These are phyloP conservation scores for Noturus placidus DNA, from an alignment of 2,113 vertebrate species.

Conservation along the genomic window DNA sequence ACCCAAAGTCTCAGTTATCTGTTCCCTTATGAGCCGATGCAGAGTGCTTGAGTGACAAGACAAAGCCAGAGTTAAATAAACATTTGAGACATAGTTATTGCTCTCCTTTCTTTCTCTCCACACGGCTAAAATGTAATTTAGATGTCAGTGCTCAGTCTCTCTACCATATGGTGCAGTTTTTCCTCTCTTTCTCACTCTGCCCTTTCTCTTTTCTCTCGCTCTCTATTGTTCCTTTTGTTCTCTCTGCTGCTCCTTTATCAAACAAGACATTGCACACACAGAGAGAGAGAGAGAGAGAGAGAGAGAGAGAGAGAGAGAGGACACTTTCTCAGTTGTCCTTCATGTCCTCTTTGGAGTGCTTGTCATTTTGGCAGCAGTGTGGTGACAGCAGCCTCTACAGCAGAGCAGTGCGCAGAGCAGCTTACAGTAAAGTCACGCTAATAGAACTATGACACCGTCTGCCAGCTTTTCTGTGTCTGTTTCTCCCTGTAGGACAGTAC, in stretches of 20 bases:
- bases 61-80: constrained; percentile 79
- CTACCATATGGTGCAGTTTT: constrained; percentile 63
- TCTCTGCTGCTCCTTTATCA: constrained; percentile 76
- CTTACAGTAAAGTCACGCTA: constrained; percentile 54
- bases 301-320: constrained; percentile 72
- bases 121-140: constrained; percentile 76
- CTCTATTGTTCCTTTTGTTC: constrained; percentile 77
- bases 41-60: constrained; percentile 55
- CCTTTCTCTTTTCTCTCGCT: constrained; percentile 55
- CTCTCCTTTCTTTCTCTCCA: constrained; percentile 64
- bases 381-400: constrained; percentile 75
- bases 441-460: constrained; percentile 51
- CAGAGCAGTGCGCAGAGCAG: constrained; percentile 44
- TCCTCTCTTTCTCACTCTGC: constrained; percentile 46
- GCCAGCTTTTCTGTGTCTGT: constrained; percentile 53
- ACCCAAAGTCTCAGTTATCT: constrained; percentile 46
- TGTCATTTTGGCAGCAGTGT: constrained; percentile 61
- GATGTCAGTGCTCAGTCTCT: constrained; percentile 73
- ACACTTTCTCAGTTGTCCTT: constrained; percentile 76
- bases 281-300: constrained; percentile 53
- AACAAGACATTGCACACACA: constrained; percentile 72
- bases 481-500: constrained; percentile 37
- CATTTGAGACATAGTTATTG: constrained; percentile 73
- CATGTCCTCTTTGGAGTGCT: constrained; percentile 68
- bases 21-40: constrained; percentile 42